Base-by-base conservation (phyloP, 2,888 invertebrate genomes). In the Chrysopilus asiliformis region DNA sequence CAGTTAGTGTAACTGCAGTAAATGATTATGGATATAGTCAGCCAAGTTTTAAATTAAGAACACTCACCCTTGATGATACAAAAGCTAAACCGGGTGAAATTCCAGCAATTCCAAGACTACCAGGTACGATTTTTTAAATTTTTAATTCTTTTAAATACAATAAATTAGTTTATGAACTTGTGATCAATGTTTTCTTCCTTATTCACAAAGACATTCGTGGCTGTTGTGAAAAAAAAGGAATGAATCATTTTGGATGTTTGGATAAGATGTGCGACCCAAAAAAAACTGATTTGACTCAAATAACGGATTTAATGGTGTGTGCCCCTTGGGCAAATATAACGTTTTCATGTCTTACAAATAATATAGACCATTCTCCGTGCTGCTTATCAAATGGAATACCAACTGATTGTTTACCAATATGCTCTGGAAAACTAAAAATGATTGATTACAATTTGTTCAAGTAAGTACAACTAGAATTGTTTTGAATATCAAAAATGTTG, bases 281-380 rank as follows among this genome's bases (percentile, higher is more conserved):
- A 34, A 71, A 69, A 51, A 58, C 63, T 0, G 61, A 62, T 38
- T 52, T 59, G 45, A 58, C 64, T 2, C 58, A 56, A 16, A 45
- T 65, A 41, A 81, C 85, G 29, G 85, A 86, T 57, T 67, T 86
- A 55, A 85, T 87, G 82, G 84, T 86, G 27, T 87, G 86, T 60
- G 86, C 86, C 1, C 86, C 86, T 0, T 86, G 85, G 84, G 82
- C 84, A 1, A 74, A 78, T 4, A 75, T 76, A 18, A 82, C 84
- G 2, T 85, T 86, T 56, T 72, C 75, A 8, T 86, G 86, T 51
- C 65, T 86, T 40, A 76, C 82, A 28, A 82, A 85, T 46, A 78
- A 79, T 2, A 70, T 79, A 52, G 85, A 87, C 64, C 86, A 86
- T 57, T 78, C 82, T 1, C 76, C 79, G 0, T 87, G 86, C 60